phyloP scores from a whole-genome alignment of 1,140 invertebrate species.

The Drosophila pseudoobscura region DNA sequence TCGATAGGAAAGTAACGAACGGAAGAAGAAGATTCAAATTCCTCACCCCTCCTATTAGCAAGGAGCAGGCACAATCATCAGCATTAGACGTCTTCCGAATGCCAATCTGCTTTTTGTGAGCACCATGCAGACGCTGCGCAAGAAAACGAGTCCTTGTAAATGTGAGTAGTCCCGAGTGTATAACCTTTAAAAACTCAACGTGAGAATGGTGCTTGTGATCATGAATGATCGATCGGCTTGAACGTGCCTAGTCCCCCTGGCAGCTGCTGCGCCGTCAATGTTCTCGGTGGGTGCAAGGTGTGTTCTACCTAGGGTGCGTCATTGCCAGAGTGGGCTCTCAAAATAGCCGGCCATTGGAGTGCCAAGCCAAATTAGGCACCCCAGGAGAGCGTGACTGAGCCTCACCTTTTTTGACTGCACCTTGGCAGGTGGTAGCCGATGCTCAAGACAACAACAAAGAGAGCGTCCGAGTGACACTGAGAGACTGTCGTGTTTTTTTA shows the following conservation, averaged over 20 bases:
- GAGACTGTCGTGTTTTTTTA: conserved; percentile 18
- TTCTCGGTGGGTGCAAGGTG: conserved; percentile 53
- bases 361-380: neutral
- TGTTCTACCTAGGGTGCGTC: too few relatives aligned
- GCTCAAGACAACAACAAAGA: conserved; percentile 20
- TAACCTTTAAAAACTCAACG: neutral
- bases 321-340: too few relatives aligned
- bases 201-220: conserved; percentile 2
- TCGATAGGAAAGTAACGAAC: conserved; percentile 6
- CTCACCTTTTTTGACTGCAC: too few relatives aligned
- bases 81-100: conserved; percentile 71
- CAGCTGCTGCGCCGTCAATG: conserved; percentile 71
- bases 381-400: neutral
- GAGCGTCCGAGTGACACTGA: conserved; percentile 8
- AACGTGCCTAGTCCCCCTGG: conserved; percentile 13
- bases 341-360: too few relatives aligned
- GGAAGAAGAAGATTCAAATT: conserved; percentile 13
- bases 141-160: conserved; percentile 94
- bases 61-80: conserved; percentile 49
- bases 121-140: conserved; percentile 93
- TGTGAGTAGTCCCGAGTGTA: conserved; percentile 87
- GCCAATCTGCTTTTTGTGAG: conserved; percentile 72
- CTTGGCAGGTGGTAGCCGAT: too few relatives aligned
- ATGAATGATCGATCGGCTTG: neutral
- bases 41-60: conserved; percentile 1